phyloP scores from a whole-genome alignment of 2,797 vertebrate genomes.

The Anguilla obscura region DNA sequence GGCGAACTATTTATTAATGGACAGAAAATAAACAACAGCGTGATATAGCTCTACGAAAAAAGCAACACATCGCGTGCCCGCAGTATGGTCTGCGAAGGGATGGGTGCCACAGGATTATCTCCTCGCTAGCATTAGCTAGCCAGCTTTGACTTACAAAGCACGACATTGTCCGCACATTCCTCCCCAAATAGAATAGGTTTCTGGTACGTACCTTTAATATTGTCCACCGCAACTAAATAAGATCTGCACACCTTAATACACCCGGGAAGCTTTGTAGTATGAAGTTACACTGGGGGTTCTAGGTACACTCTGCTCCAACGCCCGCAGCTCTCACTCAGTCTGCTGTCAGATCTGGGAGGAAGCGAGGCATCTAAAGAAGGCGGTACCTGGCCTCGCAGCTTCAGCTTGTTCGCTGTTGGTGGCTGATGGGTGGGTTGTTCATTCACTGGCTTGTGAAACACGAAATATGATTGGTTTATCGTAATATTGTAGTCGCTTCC shows the following conservation, averaged over 20 bases:
- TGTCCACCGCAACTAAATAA: not conserved
- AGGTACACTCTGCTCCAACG: not conserved
- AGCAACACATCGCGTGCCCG: not conserved
- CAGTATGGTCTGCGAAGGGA: not conserved
- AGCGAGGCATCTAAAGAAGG: conserved; percentile 16
- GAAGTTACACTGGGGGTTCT: not conserved
- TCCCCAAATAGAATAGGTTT: not conserved
- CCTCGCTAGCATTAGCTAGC: not conserved
- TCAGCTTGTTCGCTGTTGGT: conserved; percentile 14
- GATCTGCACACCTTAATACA: not conserved
- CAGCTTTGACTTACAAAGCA: not conserved
- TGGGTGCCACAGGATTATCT: not conserved
- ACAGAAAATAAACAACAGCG: not conserved
- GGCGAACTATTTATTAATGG: not conserved
- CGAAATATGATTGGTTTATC: conserved; percentile 21
- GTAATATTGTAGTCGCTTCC: not conserved
- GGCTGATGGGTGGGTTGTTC: conserved; percentile 18
- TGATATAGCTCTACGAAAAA: not conserved
- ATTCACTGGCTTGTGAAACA: not conserved
- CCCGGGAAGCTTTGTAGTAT: conserved; percentile 5
- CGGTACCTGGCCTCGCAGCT: not conserved
- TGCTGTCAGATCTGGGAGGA: conserved; percentile 23
- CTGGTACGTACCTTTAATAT: not conserved
- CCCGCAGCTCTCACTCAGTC: not conserved
- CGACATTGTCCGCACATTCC: not conserved